Evolutionary conservation across 2,113 vertebrate species (phyloP).

Genomic region (Heterotis niloticus): DNA sequence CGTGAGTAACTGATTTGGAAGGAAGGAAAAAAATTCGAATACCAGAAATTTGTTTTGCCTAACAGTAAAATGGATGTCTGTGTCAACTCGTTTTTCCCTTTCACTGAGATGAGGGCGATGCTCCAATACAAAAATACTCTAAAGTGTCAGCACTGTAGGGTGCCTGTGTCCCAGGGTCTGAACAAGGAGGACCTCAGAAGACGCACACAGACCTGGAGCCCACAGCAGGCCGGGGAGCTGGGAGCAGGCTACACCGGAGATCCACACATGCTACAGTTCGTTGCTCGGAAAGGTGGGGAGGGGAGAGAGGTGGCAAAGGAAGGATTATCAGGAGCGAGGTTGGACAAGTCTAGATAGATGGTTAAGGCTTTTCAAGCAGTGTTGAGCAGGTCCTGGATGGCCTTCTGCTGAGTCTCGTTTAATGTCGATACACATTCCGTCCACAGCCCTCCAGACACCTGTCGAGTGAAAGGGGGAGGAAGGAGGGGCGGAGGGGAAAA

Average conservation of each 20-base stretch:
- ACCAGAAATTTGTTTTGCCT: conserved; percentile 23
- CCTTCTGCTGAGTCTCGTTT: conserved; percentile 89
- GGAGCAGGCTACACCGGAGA: conserved; percentile 26
- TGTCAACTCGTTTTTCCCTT: conserved; percentile 4
- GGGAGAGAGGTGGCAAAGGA: background rate
- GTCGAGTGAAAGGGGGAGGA: conserved; percentile 36
- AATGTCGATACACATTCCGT: conserved; percentile 89
- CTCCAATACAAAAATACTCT: conserved; percentile 33
- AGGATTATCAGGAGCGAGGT: conserved; percentile 42
- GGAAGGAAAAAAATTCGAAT: conserved; percentile 14
- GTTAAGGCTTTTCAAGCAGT: conserved; percentile 77
- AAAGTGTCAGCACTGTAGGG: conserved; percentile 25
- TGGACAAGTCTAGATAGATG: conserved; percentile 47
- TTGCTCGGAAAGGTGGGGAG: conserved; percentile 50
- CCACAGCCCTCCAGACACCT: conserved; percentile 92
- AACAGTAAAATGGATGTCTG: conserved; percentile 26
- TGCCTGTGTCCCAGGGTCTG: background rate
- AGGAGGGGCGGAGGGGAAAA: too few relatives aligned
- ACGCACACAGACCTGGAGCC: conserved; percentile 17
- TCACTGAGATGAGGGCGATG: conserved; percentile 15
- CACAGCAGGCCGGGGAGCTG: conserved; percentile 9
- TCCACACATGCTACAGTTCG: conserved; percentile 52
- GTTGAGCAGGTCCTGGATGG: conserved; percentile 92
- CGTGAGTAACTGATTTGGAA: conserved; percentile 21
- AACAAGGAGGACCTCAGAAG: background rate